Base-by-base conservation (phyloP, 2,888 invertebrate species). In the Andrena trimmerana region DNA sequence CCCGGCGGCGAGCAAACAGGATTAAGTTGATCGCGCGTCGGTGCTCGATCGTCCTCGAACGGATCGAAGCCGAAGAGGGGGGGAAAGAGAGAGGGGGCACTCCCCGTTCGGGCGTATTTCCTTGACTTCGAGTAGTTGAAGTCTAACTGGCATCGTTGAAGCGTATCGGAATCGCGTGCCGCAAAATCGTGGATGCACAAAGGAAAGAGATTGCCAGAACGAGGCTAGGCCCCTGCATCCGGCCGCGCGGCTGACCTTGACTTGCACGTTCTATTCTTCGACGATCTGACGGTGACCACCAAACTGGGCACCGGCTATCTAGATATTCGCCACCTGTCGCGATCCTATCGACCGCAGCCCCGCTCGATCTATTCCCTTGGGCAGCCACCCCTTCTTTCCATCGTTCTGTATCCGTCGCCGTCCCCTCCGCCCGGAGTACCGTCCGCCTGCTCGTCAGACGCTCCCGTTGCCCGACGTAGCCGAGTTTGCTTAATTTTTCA, bases 181-280 rank as follows among this genome's bases (percentile, higher is more conserved):
- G 76, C 54, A 81, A 78, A 77, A 63, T 70, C 78, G 62, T n/a
- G 50, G 70, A 80, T 78, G 59, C 83, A 82, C 74, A 83, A 81
- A 82, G 71, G 78, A 73, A 74, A 71, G 65, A 82, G 74, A 81
- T 65, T 59, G 73, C 57, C 73, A 52, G 79, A 82, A 73, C 78
- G 67, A 77, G 75, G 66, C 72, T 85, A 83, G 85, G 83, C 83
- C 71, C 78, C 76, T 85, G 85, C 85, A 86, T 86, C 86, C 85
- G 83, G 85, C 74, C 86, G 72, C 68, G 31, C 68, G 73, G 68
- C 81, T 83, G 85, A 86, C 86, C 86, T 86, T 86, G 85, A 66
- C 70, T 85, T 69, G 71, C 69, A 66, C 71, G 73, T 20, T 75
- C 80, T 83, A 85, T 86, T 86, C 83, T 85, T 85, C 50, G 31